phyloP scores from a whole-genome alignment of 2,888 invertebrate species.

The Tiphia femorata region DNA sequence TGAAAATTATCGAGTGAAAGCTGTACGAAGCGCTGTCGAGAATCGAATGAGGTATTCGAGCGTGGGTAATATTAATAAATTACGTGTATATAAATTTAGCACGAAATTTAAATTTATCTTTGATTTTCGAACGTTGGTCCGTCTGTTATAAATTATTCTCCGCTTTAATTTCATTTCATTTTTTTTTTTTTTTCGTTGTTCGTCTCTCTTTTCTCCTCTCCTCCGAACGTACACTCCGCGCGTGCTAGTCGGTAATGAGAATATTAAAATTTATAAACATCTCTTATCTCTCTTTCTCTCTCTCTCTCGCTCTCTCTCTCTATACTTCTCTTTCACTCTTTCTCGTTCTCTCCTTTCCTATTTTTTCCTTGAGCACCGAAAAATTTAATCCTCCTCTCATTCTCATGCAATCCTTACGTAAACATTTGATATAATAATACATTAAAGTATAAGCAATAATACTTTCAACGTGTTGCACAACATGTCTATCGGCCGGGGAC shows the following conservation, averaged over 20 bases:
- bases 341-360: slow-evolving; percentile 8
- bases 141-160: too few species aligned
- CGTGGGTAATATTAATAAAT: too few species aligned
- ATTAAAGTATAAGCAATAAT: slow-evolving; percentile 62
- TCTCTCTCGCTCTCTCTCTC: slow-evolving; percentile 1
- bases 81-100: too few species aligned
- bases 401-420: slow-evolving; percentile 41
- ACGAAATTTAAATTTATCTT: too few species aligned
- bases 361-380: slow-evolving; percentile 47
- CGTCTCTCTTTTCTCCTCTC: background rate
- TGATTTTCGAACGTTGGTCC: too few species aligned
- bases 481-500: slow-evolving; percentile 21
- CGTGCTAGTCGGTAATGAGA: background rate
- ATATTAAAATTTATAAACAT: slow-evolving; percentile 3
- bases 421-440: slow-evolving; percentile 55
- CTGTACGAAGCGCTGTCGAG: too few species aligned
- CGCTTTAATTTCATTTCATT: background rate
- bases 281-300: background rate
- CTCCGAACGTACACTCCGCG: background rate
- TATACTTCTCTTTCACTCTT: background rate
- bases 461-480: slow-evolving; percentile 63
- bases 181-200: slow-evolving; percentile 8
- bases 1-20: too few species aligned
- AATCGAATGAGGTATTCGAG: too few species aligned
- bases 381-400: slow-evolving; percentile 22